Evolutionary conservation across 2,113 vertebrate genomes (phyloP).

Genomic region (Cranoglanis bouderius): DNA sequence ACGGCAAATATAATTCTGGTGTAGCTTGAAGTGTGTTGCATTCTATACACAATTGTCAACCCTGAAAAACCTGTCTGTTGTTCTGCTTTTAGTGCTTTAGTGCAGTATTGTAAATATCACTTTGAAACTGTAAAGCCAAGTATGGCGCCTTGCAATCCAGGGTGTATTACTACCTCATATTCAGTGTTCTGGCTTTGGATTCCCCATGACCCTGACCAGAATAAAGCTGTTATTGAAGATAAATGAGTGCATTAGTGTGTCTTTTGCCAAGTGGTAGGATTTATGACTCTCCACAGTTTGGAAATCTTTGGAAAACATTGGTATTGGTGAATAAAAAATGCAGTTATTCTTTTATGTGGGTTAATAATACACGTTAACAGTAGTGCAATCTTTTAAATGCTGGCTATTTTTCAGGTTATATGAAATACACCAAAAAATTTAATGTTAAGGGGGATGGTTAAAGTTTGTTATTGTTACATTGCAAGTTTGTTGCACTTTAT

Average conservation of each 20-base stretch:
- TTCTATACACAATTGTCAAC: not conserved
- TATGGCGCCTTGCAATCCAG: not conserved
- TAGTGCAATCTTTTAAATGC: not conserved
- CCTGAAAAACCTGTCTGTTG: not conserved
- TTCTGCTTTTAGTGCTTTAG: not conserved
- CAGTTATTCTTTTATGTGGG: not conserved
- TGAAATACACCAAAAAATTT: not conserved
- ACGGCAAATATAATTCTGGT: not conserved
- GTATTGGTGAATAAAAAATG: not conserved
- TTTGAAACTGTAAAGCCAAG: not conserved
- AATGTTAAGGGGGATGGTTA: not conserved
- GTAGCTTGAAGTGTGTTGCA: not conserved
- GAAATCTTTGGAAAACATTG: not conserved
- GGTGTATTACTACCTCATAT: not conserved
- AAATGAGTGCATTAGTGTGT: not conserved
- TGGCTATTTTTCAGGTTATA: not conserved
- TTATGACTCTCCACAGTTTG: not conserved
- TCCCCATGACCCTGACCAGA: not conserved
- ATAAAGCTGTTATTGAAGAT: not conserved
- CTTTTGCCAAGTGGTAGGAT: not conserved
- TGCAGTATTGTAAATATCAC: not conserved
- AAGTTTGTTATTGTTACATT: not conserved
- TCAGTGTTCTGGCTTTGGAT: not conserved
- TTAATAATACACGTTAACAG: not conserved
- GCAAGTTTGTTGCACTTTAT: not conserved